A percentile compares a stretch with the other conserved stretches of the same genome.
Conservation (phyloP, 2,113 vertebrate species). For the Bos indicus region DNA sequence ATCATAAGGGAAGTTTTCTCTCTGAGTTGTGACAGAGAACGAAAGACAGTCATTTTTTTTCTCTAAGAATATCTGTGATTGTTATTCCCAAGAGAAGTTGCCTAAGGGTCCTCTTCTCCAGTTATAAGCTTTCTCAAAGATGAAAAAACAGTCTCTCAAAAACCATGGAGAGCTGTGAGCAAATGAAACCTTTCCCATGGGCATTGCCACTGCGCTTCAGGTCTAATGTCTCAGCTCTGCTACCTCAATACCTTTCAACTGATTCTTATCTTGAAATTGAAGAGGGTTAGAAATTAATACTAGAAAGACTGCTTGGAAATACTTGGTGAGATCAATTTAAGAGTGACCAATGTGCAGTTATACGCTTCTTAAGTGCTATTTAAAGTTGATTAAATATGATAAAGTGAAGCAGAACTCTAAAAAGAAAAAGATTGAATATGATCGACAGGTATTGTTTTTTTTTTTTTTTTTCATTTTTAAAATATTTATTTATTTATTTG, state of each 20-base stretch:
- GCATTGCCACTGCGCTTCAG: background rate
- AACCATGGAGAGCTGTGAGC: background rate
- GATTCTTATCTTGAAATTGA: background rate
- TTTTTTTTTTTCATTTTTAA: background rate
- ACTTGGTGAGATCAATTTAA: background rate
- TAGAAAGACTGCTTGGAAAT: background rate
- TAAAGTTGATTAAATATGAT: background rate
- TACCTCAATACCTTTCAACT: background rate
- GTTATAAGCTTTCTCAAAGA: constrained; percentile 52
- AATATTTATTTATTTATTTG: background rate
- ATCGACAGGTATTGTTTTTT: background rate
- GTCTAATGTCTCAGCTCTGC: background rate
- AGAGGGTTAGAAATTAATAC: background rate
- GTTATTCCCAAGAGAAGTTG: constrained; percentile 42
- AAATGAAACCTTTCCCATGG: background rate
- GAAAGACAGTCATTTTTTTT: constrained; percentile 3
- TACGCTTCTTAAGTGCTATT: background rate
- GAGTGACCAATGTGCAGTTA: background rate
- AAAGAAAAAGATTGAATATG: background rate
- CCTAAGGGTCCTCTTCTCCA: constrained; percentile 26
- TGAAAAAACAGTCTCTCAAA: constrained; percentile 8
- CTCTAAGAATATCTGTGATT: constrained; percentile 26
- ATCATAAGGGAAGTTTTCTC: background rate
- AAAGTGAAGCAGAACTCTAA: background rate
- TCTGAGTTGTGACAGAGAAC: background rate